A percentile compares a stretch with the other conserved stretches of the same genome.
Conservation (phyloP, 2,888 invertebrate species). For the Latrodectus elegans region DNA sequence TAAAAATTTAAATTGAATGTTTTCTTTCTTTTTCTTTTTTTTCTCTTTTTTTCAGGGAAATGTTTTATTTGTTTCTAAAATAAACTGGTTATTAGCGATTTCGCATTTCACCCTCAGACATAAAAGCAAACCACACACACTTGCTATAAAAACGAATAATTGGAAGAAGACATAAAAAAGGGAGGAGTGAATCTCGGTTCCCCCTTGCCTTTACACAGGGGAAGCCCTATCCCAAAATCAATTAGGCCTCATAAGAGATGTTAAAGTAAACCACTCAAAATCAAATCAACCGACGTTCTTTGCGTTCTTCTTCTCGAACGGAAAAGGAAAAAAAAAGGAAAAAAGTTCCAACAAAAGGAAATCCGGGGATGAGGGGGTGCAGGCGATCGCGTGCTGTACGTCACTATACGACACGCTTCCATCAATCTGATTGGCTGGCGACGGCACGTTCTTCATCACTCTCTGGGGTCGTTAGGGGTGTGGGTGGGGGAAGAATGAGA, state of each 20-base stretch:
- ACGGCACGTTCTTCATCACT: constrained; percentile 61
- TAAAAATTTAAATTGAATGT: too few species aligned
- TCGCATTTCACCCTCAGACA: too few species aligned
- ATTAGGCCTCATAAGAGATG: constrained; percentile 24
- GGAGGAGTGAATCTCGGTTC: constrained; percentile 7
- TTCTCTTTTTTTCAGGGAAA: too few species aligned
- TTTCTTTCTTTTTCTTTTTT: too few species aligned
- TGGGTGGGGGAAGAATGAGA: not conserved
- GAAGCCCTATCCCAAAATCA: constrained; percentile 17
- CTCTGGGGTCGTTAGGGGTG: constrained; percentile 10
- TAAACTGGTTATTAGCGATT: too few species aligned
- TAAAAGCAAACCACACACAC: not conserved
- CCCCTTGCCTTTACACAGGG: not conserved
- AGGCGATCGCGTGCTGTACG: constrained; percentile 42
- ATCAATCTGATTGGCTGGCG: constrained; percentile 65
- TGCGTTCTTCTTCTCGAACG: not conserved
- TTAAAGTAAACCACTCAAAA: constrained; percentile 66
- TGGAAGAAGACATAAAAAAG: constrained; percentile 10
- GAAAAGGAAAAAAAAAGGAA: not conserved
- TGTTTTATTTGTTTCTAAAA: too few species aligned
- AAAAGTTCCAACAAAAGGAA: not conserved
- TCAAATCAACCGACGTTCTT: constrained; percentile 43
- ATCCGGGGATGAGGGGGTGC: not conserved
- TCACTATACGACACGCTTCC: constrained; percentile 65
- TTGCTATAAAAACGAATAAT: constrained; percentile 10